Percentiles rank a stretch among this genome's conserved stretches.
These are phyloP conservation scores for Prinia subflava DNA, from an alignment of 2,113 vertebrate genomes.

Conservation along the genomic window DNA sequence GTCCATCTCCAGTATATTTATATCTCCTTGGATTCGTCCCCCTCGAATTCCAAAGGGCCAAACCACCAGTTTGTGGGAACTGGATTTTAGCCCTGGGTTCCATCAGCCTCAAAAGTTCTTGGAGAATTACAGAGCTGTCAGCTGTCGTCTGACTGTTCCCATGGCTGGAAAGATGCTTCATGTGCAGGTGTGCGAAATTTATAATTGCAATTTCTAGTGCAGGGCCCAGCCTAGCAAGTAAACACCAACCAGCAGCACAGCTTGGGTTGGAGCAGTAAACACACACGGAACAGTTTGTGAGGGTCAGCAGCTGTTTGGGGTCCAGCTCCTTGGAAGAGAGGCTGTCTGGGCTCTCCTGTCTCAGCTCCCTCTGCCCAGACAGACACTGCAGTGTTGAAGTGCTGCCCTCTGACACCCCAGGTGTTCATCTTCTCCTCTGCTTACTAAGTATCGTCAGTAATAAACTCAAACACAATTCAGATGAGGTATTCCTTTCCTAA, in stretches of 20 bases:
- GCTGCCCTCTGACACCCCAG: background rate
- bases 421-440: background rate
- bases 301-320: background rate
- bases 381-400: background rate
- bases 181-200: background rate
- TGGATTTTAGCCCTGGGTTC: background rate
- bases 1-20: conserved; percentile 41
- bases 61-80: conserved; percentile 39
- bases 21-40: conserved; percentile 15
- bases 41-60: conserved; percentile 38
- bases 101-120: conserved; percentile 26
- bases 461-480: background rate
- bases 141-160: background rate
- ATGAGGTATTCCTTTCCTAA: background rate
- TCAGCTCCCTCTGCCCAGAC: background rate
- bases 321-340: background rate
- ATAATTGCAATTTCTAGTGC: background rate
- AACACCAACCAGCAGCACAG: background rate
- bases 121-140: background rate
- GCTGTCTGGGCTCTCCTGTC: background rate
- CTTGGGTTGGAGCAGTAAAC: background rate
- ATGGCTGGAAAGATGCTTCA: background rate
- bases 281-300: background rate
- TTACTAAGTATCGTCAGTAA: background rate
- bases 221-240: background rate